A percentile compares a stretch with the other conserved stretches of the same genome.
phyloP scores from a whole-genome alignment of 2,888 invertebrate genomes.

The Argyresthia albistria region DNA sequence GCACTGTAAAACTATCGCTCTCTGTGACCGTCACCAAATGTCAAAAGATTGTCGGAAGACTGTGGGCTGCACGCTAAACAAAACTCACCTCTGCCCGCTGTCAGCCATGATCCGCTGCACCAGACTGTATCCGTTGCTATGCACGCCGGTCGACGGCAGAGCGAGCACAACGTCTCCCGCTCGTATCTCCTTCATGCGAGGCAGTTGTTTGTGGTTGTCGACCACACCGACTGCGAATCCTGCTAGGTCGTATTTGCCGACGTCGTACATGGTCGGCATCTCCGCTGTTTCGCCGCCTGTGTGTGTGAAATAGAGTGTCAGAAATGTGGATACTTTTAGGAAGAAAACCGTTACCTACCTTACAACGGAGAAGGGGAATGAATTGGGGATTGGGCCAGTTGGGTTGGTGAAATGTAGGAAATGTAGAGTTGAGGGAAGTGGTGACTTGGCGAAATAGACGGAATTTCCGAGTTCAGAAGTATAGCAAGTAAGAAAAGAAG shows the following conservation, averaged over 20 bases:
- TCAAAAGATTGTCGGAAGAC: not conserved
- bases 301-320: not conserved
- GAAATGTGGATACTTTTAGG: too few relatives aligned
- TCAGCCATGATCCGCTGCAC: conserved; percentile 84
- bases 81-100: conserved; percentile 67
- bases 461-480: too few relatives aligned
- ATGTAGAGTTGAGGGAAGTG: too few relatives aligned
- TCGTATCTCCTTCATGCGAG: conserved; percentile 75
- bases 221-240: conserved; percentile 97
- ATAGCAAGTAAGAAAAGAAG: too few relatives aligned
- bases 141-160: conserved; percentile 91
- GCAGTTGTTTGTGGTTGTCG: conserved; percentile 80
- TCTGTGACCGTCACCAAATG: too few relatives aligned
- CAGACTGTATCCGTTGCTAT: conserved; percentile 95
- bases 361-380: too few relatives aligned
- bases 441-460: too few relatives aligned
- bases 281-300: conserved; percentile 95
- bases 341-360: too few relatives aligned
- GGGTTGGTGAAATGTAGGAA: too few relatives aligned
- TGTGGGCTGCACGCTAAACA: too few relatives aligned
- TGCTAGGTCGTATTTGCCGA: conserved; percentile 93
- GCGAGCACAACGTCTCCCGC: conserved; percentile 88
- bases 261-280: conserved; percentile 94
- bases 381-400: too few relatives aligned
- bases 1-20: too few relatives aligned